phyloP scores from a whole-genome alignment of 2,113 vertebrate species.

The Todiramphus saurophagus region DNA sequence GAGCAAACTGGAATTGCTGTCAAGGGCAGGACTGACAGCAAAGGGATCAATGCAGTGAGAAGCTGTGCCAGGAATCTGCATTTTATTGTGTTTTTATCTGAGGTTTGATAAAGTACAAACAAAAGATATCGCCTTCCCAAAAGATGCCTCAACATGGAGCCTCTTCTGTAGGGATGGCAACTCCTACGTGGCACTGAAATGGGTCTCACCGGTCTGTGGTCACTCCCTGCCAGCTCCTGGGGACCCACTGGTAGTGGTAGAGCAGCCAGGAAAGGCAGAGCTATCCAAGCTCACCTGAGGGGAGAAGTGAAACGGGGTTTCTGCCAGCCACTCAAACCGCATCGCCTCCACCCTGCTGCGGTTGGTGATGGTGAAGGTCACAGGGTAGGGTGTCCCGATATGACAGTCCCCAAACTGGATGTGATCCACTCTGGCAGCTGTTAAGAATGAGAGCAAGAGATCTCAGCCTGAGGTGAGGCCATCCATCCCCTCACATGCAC shows the following conservation, averaged over 20 bases:
- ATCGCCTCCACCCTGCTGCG: slow-evolving; percentile 74
- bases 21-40: background rate
- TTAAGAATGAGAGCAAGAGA: background rate
- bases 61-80: background rate
- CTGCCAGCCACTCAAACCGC: slow-evolving; percentile 84
- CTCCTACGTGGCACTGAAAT: fast-evolving
- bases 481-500: fast-evolving
- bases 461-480: background rate
- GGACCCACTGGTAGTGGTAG: background rate
- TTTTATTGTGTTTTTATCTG: background rate
- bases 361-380: slow-evolving; percentile 85
- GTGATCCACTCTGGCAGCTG: slow-evolving; percentile 71
- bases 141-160: background rate
- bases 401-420: slow-evolving; percentile 86
- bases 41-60: background rate
- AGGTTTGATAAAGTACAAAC: background rate
- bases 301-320: slow-evolving; percentile 73
- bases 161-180: background rate
- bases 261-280: background rate
- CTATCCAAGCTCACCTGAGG: slow-evolving; percentile 72
- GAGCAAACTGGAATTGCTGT: background rate
- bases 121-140: background rate
- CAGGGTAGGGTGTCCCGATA: slow-evolving; percentile 66
- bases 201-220: fast-evolving
- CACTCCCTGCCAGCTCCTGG: background rate